Base-by-base conservation (phyloP, 2,888 invertebrate genomes). In the Athripsodes cinereus region DNA sequence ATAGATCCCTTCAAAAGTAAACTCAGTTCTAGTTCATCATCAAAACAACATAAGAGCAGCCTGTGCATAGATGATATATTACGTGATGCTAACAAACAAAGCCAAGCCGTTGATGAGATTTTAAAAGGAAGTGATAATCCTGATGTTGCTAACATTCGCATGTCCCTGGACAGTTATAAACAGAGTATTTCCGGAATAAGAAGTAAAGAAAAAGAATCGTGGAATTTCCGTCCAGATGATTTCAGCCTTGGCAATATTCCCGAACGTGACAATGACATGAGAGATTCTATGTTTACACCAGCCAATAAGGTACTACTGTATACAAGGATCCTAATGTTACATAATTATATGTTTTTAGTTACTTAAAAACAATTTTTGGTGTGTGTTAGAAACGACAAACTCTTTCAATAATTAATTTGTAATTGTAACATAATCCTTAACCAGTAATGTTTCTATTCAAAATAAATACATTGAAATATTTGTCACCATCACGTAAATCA, bases 221-320 rank as follows among this genome's bases (percentile, higher is more conserved):
- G 62, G 62, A 57, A 60, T 47, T 53, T 58, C 56, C 20, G 46
- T 6, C 31, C 54, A 8, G 34, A 50, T 8, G 57, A 60, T 49
- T 56, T 57, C 22, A 35, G 47, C 16, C n/a, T 21, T n/a, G 26
- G 35, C 10, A 47, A 47, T 47, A 47, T 20, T 20, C 11, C 20
- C 19, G 11, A 26, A 3, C 18, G 20, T 35, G 19, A 47, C 40
- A 53, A 56, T 20, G 55, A 52, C 2, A 40, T 63, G 18, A 51
- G 61, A 54, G 63, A 63, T 47, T 63, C 63, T 2, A 56, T 61
- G 55, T 63, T 63, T 26, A 26, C 13, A 13, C 48, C 57, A 18
- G 55, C 59, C 18, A 55, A 55, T 35, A 59, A 63, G 57, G 62
- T 62, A 50, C 3, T 26, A n/a, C n/a, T n/a, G n/a, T n/a, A n/a